phyloP scores from a whole-genome alignment of 1,140 invertebrate species.

The Pantala flavescens region DNA sequence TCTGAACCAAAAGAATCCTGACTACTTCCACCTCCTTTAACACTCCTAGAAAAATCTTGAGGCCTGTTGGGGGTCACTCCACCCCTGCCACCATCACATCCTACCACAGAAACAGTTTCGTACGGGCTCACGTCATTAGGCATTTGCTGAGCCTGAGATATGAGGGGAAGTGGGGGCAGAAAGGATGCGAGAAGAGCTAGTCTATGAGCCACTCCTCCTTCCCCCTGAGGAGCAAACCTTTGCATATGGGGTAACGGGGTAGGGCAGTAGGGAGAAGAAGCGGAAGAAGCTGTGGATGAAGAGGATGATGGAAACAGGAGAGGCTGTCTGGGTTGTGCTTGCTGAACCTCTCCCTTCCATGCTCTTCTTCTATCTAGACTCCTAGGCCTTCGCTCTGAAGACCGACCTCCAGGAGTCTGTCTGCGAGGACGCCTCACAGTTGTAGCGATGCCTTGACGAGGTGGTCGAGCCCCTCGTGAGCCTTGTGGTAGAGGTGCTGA shows the following conservation, averaged over 20 bases:
- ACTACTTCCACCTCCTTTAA: conserved; percentile 27
- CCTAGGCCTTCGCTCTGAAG: conserved; percentile 12
- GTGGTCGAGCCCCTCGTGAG: neutral
- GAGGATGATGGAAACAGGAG: conserved; percentile 53
- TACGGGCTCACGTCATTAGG: conserved; percentile 10
- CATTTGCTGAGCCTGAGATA: neutral
- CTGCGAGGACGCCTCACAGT: neutral
- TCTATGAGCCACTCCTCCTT: neutral
- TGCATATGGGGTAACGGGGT: conserved; percentile 29
- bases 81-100: neutral
- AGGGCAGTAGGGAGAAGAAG: conserved; percentile 31
- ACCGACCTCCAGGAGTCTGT: neutral
- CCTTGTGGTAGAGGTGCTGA: conserved; percentile 25
- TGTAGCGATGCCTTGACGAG: neutral
- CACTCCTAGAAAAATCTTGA: conserved; percentile 14
- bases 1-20: conserved; percentile 52
- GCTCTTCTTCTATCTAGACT: conserved; percentile 20
- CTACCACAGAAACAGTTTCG: neutral
- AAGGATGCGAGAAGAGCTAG: conserved; percentile 42
- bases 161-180: conserved; percentile 26
- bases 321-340: conserved; percentile 25
- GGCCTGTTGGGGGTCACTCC: conserved; percentile 22
- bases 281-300: conserved; percentile 39
- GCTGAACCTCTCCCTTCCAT: neutral
- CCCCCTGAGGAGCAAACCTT: conserved; percentile 20